Percentiles rank a stretch among this genome's conserved stretches.
Evolutionary conservation across 37 sponge, comb jelly and placozoan genomes (phyloP).

Genomic region (Aplysina aerophoba): DNA sequence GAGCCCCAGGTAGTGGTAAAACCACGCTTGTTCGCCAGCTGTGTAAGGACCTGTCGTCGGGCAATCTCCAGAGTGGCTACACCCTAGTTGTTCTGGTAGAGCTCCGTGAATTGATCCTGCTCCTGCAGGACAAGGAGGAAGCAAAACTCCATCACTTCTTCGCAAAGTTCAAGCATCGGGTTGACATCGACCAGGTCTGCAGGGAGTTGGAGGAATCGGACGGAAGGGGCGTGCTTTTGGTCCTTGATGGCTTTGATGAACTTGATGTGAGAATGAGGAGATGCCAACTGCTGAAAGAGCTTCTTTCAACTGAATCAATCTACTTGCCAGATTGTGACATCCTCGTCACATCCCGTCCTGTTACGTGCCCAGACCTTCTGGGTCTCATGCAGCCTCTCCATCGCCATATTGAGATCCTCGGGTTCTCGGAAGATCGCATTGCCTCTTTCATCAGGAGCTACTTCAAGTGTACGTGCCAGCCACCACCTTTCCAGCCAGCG

Average conservation of each 20-base stretch:
- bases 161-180: too few relatives aligned
- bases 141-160: slow-evolving; percentile 9
- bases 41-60: slow-evolving; percentile 6
- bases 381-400: neutral
- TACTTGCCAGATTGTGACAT: slow-evolving; percentile 24
- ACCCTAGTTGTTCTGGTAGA: slow-evolving; percentile 8
- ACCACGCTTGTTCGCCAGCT: slow-evolving; percentile 6
- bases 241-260: slow-evolving; percentile 31
- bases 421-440: neutral
- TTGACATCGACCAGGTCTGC: neutral
- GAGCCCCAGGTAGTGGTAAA: slow-evolving; percentile 31
- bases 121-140: neutral
- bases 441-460: neutral
- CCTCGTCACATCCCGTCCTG: slow-evolving; percentile 22
- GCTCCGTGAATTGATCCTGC: slow-evolving; percentile 20
- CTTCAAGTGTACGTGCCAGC: neutral
- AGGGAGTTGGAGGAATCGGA: neutral
- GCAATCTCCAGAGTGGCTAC: neutral
- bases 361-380: neutral
- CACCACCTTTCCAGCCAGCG: too few relatives aligned
- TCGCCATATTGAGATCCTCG: slow-evolving; percentile 16
- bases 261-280: neutral
- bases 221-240: slow-evolving; percentile 1
- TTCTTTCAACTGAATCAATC: neutral
- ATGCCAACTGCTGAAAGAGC: neutral